A percentile compares a stretch with the other conserved stretches of the same genome.
These are phyloP conservation scores for Selene dorsalis DNA, from an alignment of 2,797 vertebrate genomes.

Conservation along the genomic window DNA sequence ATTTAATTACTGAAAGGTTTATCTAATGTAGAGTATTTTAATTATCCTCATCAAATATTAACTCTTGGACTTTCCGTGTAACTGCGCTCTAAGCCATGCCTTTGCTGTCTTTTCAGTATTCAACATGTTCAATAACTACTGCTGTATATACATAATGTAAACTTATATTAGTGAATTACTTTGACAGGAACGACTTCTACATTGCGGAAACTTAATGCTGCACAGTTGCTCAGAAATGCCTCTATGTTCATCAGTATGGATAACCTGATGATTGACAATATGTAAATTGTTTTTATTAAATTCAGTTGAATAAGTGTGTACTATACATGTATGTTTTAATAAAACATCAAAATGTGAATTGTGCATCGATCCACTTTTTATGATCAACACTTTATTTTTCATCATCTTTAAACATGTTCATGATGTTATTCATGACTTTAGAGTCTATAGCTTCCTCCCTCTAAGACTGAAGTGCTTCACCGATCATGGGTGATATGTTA, in stretches of 20 bases:
- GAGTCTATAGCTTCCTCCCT: neutral
- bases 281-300: slow-evolving; percentile 75
- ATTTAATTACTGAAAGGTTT: slow-evolving; percentile 74
- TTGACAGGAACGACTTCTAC: slow-evolving; percentile 70
- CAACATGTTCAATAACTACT: slow-evolving; percentile 79
- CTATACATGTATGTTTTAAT: slow-evolving; percentile 78
- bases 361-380: neutral
- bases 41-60: slow-evolving; percentile 63
- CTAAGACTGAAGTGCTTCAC: neutral
- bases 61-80: slow-evolving; percentile 59
- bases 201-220: slow-evolving; percentile 57
- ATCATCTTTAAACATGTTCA: neutral
- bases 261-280: slow-evolving; percentile 64
- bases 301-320: slow-evolving; percentile 65
- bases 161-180: slow-evolving; percentile 71
- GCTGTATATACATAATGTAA: slow-evolving; percentile 81
- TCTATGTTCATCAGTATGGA: slow-evolving; percentile 66
- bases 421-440: neutral
- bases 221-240: slow-evolving; percentile 65
- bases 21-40: slow-evolving; percentile 71
- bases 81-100: slow-evolving; percentile 49
- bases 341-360: slow-evolving; percentile 69
- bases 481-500: neutral
- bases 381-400: neutral
- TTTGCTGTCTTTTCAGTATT: slow-evolving; percentile 68